Evolutionary conservation across 2,888 invertebrate genomes (phyloP).

Genomic region (Neria commutata): DNA sequence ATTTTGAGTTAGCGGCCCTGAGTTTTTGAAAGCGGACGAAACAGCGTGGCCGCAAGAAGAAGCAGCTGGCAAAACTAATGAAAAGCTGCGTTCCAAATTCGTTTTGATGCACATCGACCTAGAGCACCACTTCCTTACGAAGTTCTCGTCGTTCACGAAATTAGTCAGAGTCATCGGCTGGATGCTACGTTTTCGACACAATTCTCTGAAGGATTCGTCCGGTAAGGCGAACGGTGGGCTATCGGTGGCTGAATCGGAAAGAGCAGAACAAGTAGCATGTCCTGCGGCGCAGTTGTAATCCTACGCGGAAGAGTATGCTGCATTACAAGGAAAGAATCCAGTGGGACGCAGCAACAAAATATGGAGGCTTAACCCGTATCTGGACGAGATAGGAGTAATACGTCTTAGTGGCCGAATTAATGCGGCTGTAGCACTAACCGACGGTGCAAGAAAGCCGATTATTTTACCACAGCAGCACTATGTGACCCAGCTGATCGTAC

Average conservation of each 20-base stretch:
- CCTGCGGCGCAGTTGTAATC: constrained; percentile 14
- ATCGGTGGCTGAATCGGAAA: constrained; percentile 1
- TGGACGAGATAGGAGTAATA: no score
- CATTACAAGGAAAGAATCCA: no score
- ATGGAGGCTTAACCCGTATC: no score
- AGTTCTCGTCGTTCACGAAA: constrained; percentile 14
- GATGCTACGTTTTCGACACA: constrained; percentile 10
- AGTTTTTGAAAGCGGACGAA: constrained; percentile 14
- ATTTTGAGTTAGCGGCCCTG: constrained; percentile 21
- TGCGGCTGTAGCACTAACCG: constrained; percentile 2
- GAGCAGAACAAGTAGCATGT: constrained; percentile 7
- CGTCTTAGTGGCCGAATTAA: background rate
- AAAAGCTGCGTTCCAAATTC: constrained; percentile 11
- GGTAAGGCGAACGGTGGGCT: background rate
- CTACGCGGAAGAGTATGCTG: constrained; percentile 17
- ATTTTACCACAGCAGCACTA: background rate
- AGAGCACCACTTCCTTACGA: background rate
- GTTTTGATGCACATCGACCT: background rate
- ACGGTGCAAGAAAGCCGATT: background rate
- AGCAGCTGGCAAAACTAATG: background rate
- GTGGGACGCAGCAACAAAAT: no score
- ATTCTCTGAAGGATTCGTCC: background rate
- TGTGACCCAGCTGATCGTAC: background rate
- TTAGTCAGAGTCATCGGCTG: constrained; percentile 10
- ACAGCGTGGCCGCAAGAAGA: constrained; percentile 14